These are phyloP conservation scores for Ostrea denselamellosa DNA, from an alignment of 1,140 invertebrate species.

Conservation along the genomic window DNA sequence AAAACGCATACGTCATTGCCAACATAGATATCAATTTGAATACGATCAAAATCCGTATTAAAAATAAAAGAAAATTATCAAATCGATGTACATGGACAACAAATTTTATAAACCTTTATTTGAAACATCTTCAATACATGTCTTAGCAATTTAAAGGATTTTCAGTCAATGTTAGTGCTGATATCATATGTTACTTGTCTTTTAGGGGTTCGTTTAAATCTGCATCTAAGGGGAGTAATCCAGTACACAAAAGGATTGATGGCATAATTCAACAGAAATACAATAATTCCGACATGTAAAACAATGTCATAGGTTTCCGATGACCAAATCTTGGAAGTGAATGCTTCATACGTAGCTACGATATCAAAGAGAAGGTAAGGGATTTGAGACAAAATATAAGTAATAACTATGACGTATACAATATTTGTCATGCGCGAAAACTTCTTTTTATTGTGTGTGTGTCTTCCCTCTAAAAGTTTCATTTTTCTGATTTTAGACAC, in stretches of 20 bases:
- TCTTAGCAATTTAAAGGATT: too few species aligned
- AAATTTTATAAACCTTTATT: too few species aligned
- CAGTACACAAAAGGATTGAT: conserved; percentile 35
- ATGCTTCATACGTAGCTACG: not conserved
- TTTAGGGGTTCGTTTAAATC: not conserved
- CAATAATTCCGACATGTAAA: not conserved
- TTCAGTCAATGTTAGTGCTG: not conserved
- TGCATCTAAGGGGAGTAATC: conserved; percentile 15
- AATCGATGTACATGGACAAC: too few species aligned
- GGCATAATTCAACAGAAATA: conserved; percentile 13
- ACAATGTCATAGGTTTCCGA: not conserved
- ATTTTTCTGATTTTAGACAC: not conserved
- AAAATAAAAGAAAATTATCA: too few species aligned
- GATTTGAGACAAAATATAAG: conserved; percentile 25
- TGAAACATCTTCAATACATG: too few species aligned
- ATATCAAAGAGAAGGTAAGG: conserved; percentile 14
- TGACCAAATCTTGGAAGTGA: not conserved
- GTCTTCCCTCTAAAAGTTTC: not conserved
- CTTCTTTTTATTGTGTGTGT: not conserved
- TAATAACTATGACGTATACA: conserved; percentile 30
- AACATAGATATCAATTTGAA: not conserved
- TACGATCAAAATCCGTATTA: too few species aligned
- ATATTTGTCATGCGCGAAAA: not conserved
- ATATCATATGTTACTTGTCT: not conserved
- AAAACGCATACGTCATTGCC: not conserved